These are phyloP conservation scores for Eretmodus cyanostictus DNA, from an alignment of 2,113 vertebrate species.

Conservation along the genomic window DNA sequence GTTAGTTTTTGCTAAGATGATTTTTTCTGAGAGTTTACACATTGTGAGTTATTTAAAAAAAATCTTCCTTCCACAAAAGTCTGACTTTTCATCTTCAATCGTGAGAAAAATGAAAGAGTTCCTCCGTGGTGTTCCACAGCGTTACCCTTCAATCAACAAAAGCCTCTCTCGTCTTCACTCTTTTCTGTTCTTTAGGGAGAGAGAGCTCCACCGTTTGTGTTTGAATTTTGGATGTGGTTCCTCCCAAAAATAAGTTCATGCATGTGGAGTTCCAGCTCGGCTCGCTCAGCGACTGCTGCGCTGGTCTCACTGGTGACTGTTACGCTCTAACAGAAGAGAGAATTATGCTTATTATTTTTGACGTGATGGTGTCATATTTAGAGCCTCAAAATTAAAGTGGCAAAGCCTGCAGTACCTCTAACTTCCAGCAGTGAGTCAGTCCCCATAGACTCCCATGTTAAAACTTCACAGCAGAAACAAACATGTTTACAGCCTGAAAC, in stretches of 20 bases:
- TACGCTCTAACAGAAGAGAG: background rate
- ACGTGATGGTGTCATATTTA: background rate
- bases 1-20: background rate
- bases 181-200: background rate
- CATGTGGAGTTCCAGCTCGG: background rate
- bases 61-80: background rate
- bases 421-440: background rate
- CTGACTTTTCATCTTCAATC: background rate
- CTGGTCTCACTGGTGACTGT: background rate
- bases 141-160: background rate
- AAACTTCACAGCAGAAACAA: background rate
- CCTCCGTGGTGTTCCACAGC: background rate
- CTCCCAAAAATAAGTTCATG: background rate
- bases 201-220: background rate
- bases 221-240: background rate
- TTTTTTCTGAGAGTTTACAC: background rate
- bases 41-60: background rate
- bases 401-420: background rate
- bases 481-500: background rate
- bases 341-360: background rate
- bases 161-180: background rate
- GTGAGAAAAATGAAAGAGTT: background rate
- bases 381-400: background rate
- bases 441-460: rapidly evolving
- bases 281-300: background rate